Conservation (phyloP, 1,140 invertebrate species). For the Sogatella furcifera region DNA sequence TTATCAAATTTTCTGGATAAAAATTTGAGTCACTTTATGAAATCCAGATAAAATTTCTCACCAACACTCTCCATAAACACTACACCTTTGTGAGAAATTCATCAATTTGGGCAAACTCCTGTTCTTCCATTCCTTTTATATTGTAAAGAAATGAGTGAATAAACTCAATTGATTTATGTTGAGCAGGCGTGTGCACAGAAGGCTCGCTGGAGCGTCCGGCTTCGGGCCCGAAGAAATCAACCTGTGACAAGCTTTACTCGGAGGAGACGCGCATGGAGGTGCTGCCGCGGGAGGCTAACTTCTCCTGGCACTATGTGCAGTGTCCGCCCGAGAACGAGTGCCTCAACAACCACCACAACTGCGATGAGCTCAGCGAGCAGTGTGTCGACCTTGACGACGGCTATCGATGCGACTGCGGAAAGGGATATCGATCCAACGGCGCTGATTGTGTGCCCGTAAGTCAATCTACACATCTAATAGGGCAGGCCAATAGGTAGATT, state of each 20-base stretch:
- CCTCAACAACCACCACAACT: slow-evolving; percentile 80
- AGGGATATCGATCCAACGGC: slow-evolving; percentile 55
- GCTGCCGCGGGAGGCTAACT: slow-evolving; percentile 25
- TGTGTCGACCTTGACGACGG: slow-evolving; percentile 62
- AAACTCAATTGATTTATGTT: not conserved
- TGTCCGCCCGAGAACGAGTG: slow-evolving; percentile 94
- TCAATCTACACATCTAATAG: not conserved
- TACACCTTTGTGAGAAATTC: too few relatives aligned
- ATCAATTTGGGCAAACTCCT: too few relatives aligned
- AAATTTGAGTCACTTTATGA: too few relatives aligned
- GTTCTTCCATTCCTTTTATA: too few relatives aligned
- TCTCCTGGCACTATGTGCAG: slow-evolving; percentile 73
- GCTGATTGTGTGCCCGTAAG: slow-evolving; percentile 23
- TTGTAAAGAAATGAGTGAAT: too few relatives aligned
- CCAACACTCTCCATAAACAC: too few relatives aligned
- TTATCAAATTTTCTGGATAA: too few relatives aligned
- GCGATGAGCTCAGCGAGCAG: slow-evolving; percentile 72
- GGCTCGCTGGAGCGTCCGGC: slow-evolving; percentile 61
- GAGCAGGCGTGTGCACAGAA: slow-evolving; percentile 56
- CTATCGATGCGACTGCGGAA: slow-evolving; percentile 79
- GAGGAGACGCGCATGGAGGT: slow-evolving; percentile 21
- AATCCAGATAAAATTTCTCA: too few relatives aligned
- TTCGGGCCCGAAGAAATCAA: slow-evolving; percentile 53
- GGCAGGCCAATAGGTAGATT: too few relatives aligned
- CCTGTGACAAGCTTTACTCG: slow-evolving; percentile 45